A percentile compares a stretch with the other conserved stretches of the same genome.
Evolutionary conservation across 2,113 vertebrate genomes (phyloP).

Genomic region (Dicaeum eximium): DNA sequence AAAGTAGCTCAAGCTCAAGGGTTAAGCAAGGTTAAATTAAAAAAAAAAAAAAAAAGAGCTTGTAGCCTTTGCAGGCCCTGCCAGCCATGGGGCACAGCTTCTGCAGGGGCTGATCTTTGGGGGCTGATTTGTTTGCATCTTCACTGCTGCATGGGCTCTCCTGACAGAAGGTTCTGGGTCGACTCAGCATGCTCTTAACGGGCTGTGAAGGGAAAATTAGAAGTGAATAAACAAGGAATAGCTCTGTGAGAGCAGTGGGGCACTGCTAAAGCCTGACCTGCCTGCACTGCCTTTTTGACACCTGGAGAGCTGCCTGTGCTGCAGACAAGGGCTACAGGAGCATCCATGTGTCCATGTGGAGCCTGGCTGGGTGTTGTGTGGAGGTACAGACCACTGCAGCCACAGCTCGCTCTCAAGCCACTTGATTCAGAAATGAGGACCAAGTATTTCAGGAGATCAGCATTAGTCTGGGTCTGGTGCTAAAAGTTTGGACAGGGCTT

Average conservation of each 20-base stretch:
- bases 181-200: background rate
- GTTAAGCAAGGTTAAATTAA: constrained; percentile 43
- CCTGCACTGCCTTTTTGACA: background rate
- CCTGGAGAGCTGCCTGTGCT: background rate
- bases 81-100: background rate
- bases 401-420: background rate
- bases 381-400: background rate
- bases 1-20: background rate
- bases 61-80: background rate
- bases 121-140: background rate
- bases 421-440: background rate
- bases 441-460: background rate
- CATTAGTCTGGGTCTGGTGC: background rate
- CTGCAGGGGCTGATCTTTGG: background rate
- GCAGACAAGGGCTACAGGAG: background rate
- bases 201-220: background rate
- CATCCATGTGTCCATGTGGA: rapidly evolving
- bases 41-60: too few relatives aligned
- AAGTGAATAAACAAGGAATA: background rate
- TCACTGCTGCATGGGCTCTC: rapidly evolving
- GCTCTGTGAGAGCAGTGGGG: background rate
- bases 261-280: background rate
- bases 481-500: background rate
- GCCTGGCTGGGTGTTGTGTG: background rate
- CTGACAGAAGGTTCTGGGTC: background rate